A percentile compares a stretch with the other conserved stretches of the same genome.
Evolutionary conservation across 1,140 invertebrate species (phyloP).

Genomic region (Acyrthosiphon pisum): DNA sequence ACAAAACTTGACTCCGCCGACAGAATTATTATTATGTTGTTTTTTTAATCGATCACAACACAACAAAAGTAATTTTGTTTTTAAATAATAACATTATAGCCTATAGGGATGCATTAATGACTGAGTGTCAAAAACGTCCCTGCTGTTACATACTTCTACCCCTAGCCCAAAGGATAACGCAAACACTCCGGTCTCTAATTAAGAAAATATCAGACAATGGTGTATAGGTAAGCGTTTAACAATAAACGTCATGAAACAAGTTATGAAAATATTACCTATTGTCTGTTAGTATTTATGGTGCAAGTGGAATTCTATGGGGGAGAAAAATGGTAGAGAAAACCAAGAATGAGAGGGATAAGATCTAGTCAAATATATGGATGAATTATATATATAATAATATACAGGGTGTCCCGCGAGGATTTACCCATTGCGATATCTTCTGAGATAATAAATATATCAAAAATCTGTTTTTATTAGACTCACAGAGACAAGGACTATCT

Average conservation of each 20-base stretch:
- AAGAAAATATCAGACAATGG: conserved; percentile 6
- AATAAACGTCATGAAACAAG: conserved; percentile 33
- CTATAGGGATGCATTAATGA: background rate
- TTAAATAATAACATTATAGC: background rate
- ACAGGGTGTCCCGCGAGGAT: too few species aligned
- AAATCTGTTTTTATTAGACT: too few species aligned
- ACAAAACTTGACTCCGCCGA: background rate
- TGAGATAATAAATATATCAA: too few species aligned
- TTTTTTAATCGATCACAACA: background rate
- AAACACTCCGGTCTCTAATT: background rate
- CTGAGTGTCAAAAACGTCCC: background rate
- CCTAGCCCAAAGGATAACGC: background rate
- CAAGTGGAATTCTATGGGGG: conserved; percentile 14
- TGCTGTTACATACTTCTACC: background rate
- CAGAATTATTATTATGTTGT: background rate
- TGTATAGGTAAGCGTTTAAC: background rate
- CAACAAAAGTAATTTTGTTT: background rate
- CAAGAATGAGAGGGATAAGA: conserved; percentile 36
- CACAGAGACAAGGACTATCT: too few species aligned
- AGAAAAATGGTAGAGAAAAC: background rate
- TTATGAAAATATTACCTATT: conserved; percentile 49
- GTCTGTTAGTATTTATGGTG: conserved; percentile 36
- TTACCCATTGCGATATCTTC: too few species aligned
- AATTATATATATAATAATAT: background rate
- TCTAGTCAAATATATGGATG: conserved; percentile 20